phyloP scores from a whole-genome alignment of 2,113 vertebrate genomes.

The Tupaia chinensis region DNA sequence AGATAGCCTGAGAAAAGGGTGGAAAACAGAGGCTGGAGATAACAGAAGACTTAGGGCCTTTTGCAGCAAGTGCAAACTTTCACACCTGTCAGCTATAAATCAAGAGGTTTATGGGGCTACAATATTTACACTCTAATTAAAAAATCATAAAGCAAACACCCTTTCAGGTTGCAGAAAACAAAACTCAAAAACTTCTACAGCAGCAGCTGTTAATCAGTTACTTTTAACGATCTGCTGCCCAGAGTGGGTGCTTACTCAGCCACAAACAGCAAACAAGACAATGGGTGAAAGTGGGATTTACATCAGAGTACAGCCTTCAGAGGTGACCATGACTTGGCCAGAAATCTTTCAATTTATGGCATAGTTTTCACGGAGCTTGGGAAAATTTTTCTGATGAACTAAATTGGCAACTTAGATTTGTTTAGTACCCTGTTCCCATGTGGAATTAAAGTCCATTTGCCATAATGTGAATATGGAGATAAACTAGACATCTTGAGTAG shows the following conservation, averaged over 20 bases:
- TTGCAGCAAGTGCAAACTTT: constrained; percentile 84
- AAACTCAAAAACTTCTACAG: constrained; percentile 85
- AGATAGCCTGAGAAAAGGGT: constrained; percentile 45
- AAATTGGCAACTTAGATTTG: neutral
- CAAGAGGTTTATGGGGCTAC: constrained; percentile 90
- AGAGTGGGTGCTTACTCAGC: constrained; percentile 78
- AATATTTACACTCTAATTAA: constrained; percentile 96
- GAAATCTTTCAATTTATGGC: neutral
- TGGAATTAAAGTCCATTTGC: neutral
- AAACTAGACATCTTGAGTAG: neutral
- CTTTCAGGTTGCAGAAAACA: constrained; percentile 88
- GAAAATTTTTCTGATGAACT: neutral
- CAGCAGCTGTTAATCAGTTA: constrained; percentile 91
- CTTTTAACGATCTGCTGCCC: constrained; percentile 86
- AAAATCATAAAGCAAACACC: constrained; percentile 91
- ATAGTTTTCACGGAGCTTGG: neutral
- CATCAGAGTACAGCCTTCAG: neutral
- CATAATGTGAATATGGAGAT: neutral
- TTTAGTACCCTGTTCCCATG: neutral
- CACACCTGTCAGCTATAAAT: constrained; percentile 91
- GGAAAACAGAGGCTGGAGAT: constrained; percentile 53
- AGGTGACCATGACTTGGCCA: neutral
- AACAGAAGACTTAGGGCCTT: constrained; percentile 72
- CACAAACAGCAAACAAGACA: constrained; percentile 83
- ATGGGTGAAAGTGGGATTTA: constrained; percentile 74